Conservation (phyloP, 2,888 invertebrate genomes). For the Diaperis boleti region DNA sequence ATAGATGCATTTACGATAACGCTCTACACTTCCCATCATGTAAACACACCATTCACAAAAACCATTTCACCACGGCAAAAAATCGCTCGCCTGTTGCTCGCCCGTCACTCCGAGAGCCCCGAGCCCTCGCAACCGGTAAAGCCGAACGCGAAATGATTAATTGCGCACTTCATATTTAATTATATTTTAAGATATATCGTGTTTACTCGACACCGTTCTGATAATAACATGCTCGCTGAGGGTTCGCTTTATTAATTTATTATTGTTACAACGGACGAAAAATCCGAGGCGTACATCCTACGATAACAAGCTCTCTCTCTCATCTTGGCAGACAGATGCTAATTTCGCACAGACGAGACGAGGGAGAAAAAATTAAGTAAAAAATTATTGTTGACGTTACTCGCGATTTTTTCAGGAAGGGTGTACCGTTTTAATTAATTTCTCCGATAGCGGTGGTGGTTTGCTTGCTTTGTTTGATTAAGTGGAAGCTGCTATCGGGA, state of each 20-base stretch:
- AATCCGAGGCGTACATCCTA: conserved; percentile 9
- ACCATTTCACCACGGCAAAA: too few relatives aligned
- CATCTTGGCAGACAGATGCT: conserved; percentile 2
- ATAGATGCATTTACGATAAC: too few relatives aligned
- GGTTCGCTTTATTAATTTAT: conserved; percentile 44
- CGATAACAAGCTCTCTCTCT: conserved; percentile 4
- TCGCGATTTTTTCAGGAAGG: too few relatives aligned
- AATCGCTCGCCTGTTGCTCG: conserved; percentile 13
- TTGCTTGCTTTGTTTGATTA: too few relatives aligned
- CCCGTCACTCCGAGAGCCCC: conserved; percentile 26
- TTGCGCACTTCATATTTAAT: conserved; percentile 42
- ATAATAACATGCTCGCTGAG: conserved; percentile 41
- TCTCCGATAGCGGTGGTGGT: too few relatives aligned
- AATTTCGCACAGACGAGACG: conserved; percentile 18
- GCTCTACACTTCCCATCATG: too few relatives aligned
- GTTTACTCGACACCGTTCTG: conserved; percentile 41
- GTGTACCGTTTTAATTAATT: too few relatives aligned
- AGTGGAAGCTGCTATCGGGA: too few relatives aligned
- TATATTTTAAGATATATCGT: conserved; percentile 44
- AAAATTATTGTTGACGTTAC: too few relatives aligned
- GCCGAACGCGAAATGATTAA: conserved; percentile 40
- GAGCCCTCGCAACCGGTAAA: conserved; percentile 25
- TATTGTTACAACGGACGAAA: conserved; percentile 24
- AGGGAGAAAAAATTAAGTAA: too few relatives aligned
- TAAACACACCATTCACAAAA: too few relatives aligned